Evolutionary conservation across 1,140 invertebrate genomes (phyloP), one percentile per base, ranked within the genome.

Genomic region (Epicauta chinensis): DNA sequence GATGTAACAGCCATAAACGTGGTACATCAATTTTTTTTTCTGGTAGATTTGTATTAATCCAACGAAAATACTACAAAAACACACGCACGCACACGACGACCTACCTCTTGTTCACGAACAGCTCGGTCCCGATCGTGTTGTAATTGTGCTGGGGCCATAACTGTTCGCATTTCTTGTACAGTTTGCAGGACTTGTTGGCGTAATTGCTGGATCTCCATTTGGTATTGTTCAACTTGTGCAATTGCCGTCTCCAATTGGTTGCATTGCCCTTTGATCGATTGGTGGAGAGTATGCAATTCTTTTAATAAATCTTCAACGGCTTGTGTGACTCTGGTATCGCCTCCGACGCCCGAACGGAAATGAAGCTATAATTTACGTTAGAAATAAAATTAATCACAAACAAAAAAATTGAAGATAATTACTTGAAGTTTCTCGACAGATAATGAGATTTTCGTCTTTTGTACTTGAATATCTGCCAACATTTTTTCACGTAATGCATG

Each of bases 401-500:
- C 12, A 14, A 29, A 16, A 46, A 46, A n/a, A 38, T 4, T 47
- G 3, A 6, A 10, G 13, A 5, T 2, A 73, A 74, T 77, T 70
- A 87, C 85, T 75, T 90, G 84, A 42, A 97, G 77, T 73, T 96
- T 95, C 65, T 95, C 91, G 51, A 94, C 82, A n/a, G 92, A 89
- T 60, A 96, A 83, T 29, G 79, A 79, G 47, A 97, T 88, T 73
- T 94, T 95, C 0, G 88, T 91, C 68, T 89, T 90, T 71, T 94
- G 91, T 57, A 91, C 91, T 44, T 88, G 80, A 41, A 93, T 83
- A 61, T 95, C 91, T 51, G 86, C 86, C 29, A 91, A 68, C 65
- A 91, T 84, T 71, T 93, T 94, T 64, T 94, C 92, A 54, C 88
- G 79, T 13, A 87, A 74, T 1, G 84, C 84, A 30, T 92, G 78